Percentiles rank a stretch among this genome's conserved stretches.
phyloP scores from a whole-genome alignment of 1,140 invertebrate species.

The Campoletis sonorensis region DNA sequence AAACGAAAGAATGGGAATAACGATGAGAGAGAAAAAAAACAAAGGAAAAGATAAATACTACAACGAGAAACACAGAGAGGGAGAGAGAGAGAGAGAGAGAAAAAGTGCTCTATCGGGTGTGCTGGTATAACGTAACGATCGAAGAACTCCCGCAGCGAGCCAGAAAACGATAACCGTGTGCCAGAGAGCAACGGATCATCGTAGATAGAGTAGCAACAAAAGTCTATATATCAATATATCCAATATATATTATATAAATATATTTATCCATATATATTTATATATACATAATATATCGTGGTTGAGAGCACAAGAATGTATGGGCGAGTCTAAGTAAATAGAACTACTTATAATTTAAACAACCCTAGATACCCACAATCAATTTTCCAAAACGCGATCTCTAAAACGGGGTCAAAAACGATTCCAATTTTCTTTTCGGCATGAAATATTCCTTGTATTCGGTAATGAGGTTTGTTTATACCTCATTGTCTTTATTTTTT shows the following conservation, averaged over 20 bases:
- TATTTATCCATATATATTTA: too few species aligned
- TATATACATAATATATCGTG: not conserved
- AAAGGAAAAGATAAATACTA: not conserved
- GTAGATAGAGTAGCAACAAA: not conserved
- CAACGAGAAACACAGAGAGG: too few species aligned
- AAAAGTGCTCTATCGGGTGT: not conserved
- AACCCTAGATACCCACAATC: too few species aligned
- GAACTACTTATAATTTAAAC: too few species aligned
- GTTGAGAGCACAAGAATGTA: not conserved
- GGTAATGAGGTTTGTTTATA: too few species aligned
- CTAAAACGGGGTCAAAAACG: too few species aligned
- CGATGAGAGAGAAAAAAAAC: not conserved
- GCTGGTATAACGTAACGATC: constrained; percentile 3
- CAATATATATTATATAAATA: not conserved
- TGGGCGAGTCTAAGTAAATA: not conserved
- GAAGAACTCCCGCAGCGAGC: not conserved
- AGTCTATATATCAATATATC: constrained; percentile 4
- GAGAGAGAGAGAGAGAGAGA: not conserved
- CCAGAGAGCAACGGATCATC: constrained; percentile 10
- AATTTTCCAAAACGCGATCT: too few species aligned
- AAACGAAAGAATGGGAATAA: constrained; percentile 7
- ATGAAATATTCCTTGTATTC: too few species aligned
- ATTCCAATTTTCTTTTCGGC: too few species aligned
- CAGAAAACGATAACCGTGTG: constrained; percentile 10
- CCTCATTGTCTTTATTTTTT: too few species aligned